These are phyloP conservation scores for Odontamblyopus rebecca DNA, from an alignment of 2,797 vertebrate genomes.

Conservation along the genomic window DNA sequence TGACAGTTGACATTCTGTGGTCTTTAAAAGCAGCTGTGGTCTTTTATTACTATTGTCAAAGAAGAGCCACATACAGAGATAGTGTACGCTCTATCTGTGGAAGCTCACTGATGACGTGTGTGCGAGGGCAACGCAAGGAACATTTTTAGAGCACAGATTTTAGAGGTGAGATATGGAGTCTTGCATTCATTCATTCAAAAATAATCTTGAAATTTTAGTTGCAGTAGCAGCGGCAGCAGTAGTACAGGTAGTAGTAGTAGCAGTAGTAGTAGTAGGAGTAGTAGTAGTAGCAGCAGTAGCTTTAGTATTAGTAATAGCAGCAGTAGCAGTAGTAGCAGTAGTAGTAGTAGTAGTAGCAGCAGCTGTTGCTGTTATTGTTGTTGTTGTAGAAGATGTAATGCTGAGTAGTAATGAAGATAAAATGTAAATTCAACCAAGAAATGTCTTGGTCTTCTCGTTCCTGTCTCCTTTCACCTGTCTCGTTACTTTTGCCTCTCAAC, in stretches of 20 bases:
- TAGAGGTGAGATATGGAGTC: background rate
- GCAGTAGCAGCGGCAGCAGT: no score
- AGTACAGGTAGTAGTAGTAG: no score
- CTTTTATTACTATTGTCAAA: conserved; percentile 74
- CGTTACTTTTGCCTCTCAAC: no score
- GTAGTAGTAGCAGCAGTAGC: background rate
- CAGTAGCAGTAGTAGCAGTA: no score
- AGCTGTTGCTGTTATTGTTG: no score
- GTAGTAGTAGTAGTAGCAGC: no score
- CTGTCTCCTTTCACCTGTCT: no score
- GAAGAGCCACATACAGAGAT: conserved; percentile 39
- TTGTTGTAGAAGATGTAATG: background rate
- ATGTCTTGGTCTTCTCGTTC: no score
- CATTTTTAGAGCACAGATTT: background rate
- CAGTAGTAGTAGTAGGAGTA: background rate
- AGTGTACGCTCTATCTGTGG: conserved; percentile 44
- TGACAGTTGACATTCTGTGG: conserved; percentile 85
- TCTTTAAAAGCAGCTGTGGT: conserved; percentile 68
- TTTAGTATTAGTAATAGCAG: background rate
- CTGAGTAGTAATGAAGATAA: no score
- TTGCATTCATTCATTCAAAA: background rate
- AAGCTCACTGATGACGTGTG: conserved; percentile 32
- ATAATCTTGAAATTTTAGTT: no score
- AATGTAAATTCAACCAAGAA: no score
- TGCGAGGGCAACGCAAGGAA: conserved; percentile 21